Evolutionary conservation across 2,113 vertebrate genomes (phyloP).

Genomic region (Sterrhoptilus dennistouni): DNA sequence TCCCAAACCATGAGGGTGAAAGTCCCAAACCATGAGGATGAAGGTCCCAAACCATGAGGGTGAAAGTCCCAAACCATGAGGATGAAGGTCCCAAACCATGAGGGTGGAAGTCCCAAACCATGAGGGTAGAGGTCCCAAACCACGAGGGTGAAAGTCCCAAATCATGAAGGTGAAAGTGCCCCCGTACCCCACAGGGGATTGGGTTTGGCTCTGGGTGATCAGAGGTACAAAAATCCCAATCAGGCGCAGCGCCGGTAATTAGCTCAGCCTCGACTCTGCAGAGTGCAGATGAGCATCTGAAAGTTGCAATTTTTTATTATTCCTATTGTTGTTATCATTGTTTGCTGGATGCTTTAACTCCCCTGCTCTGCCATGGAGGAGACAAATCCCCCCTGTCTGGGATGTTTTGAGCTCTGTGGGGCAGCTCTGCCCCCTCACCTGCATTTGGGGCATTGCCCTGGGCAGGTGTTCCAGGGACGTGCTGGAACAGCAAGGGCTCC

Average conservation of each 20-base stretch:
- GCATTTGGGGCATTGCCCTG: rapidly evolving
- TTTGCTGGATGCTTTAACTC: background rate
- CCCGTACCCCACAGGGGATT: background rate
- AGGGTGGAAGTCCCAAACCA: background rate
- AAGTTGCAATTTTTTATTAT: background rate
- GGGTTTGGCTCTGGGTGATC: background rate
- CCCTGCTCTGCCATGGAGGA: background rate
- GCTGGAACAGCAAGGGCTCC: background rate
- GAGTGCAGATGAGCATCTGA: background rate
- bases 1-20: background rate
- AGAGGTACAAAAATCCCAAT: background rate
- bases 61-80: background rate
- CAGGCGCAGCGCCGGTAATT: background rate
- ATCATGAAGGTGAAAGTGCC: background rate
- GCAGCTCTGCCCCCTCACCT: background rate
- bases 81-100: no score
- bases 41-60: background rate
- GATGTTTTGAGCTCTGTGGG: background rate
- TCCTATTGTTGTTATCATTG: background rate
- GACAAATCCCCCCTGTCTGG: background rate
- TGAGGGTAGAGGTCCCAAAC: background rate
- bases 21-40: background rate
- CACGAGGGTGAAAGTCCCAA: background rate
- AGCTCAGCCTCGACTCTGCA: background rate
- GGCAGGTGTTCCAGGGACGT: background rate